A percentile compares a stretch with the other conserved stretches of the same genome.
Evolutionary conservation across 2,888 invertebrate genomes (phyloP).

Genomic region (Synanthedon vespiformis): DNA sequence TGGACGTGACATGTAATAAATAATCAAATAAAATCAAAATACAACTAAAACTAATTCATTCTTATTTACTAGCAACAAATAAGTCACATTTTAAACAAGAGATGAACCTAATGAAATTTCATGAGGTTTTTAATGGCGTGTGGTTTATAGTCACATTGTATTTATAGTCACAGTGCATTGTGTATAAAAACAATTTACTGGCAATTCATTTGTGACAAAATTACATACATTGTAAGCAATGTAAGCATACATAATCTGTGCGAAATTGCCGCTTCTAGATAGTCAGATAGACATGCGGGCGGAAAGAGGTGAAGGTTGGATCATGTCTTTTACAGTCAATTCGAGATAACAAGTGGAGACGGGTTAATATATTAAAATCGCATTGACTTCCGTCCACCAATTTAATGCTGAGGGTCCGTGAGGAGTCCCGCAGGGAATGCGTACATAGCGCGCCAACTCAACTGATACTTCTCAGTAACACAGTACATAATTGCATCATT

Average conservation of each 20-base stretch:
- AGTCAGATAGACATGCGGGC: constrained; percentile 13
- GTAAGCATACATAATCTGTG: not conserved
- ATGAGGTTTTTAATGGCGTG: too few species aligned
- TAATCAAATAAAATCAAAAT: too few species aligned
- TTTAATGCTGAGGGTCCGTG: constrained; percentile 26
- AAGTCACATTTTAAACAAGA: too few species aligned
- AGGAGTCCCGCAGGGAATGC: constrained; percentile 8
- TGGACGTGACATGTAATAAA: too few species aligned
- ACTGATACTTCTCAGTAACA: too few species aligned
- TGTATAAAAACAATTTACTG: not conserved
- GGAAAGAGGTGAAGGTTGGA: constrained; percentile 25
- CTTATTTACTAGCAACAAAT: too few species aligned
- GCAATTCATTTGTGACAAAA: constrained; percentile 1
- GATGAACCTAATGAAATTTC: too few species aligned
- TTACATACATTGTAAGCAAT: not conserved
- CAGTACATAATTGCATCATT: too few species aligned
- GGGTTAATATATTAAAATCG: constrained; percentile 32
- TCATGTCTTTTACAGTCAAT: constrained; percentile 24
- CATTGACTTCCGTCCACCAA: constrained; percentile 31
- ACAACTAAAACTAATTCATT: too few species aligned
- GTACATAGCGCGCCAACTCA: not conserved
- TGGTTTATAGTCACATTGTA: too few species aligned
- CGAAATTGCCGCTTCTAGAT: constrained; percentile 1
- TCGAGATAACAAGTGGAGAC: constrained; percentile 22
- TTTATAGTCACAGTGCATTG: not conserved